Evolutionary conservation across 1,140 invertebrate genomes (phyloP).

Genomic region (Lerema accius): DNA sequence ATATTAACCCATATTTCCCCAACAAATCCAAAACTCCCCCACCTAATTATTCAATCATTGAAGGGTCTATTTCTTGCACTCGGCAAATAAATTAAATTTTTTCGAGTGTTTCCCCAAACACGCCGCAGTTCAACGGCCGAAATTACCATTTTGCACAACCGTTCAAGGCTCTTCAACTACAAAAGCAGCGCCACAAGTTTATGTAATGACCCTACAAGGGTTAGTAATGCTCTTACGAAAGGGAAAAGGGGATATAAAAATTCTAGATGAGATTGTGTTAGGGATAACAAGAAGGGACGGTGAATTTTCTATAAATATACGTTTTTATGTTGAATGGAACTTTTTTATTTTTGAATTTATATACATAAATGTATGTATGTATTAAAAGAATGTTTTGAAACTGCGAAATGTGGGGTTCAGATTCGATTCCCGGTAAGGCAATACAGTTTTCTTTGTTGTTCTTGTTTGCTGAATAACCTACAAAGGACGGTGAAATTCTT

Average conservation of each 20-base stretch:
- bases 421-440: too few relatives aligned
- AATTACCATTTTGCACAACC: conserved; percentile 13
- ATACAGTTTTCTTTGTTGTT: too few relatives aligned
- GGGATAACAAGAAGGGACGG: not conserved
- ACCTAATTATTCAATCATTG: not conserved
- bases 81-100: conserved; percentile 8
- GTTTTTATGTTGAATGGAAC: not conserved
- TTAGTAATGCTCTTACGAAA: conserved; percentile 8
- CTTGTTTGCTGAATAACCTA: too few relatives aligned
- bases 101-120: conserved; percentile 4
- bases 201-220: conserved; percentile 15
- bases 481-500: too few relatives aligned
- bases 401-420: too few relatives aligned
- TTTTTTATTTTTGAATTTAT: too few relatives aligned
- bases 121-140: not conserved
- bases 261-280: not conserved
- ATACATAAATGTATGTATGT: too few relatives aligned
- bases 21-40: too few relatives aligned
- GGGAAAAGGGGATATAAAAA: conserved; percentile 1
- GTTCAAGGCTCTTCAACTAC: conserved; percentile 2
- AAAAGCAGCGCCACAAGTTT: conserved; percentile 1
- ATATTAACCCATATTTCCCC: too few relatives aligned
- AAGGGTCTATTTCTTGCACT: not conserved
- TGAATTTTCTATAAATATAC: not conserved
- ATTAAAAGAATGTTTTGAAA: too few relatives aligned